Evolutionary conservation across 2,797 vertebrate species (phyloP).

Genomic region (Cuculus canorus): DNA sequence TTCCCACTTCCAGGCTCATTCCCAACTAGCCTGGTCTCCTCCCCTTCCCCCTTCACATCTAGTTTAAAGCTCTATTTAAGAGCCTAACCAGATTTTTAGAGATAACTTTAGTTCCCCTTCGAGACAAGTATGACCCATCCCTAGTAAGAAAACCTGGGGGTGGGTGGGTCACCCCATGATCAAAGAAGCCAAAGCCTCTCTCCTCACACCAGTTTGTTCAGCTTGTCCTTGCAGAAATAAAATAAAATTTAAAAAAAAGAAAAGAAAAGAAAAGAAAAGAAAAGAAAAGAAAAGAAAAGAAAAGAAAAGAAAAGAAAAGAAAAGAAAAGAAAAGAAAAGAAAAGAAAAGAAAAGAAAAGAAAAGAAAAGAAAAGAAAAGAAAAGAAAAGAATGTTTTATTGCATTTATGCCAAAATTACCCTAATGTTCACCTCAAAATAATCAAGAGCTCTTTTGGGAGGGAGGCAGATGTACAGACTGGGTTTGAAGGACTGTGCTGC

Average conservation of each 20-base stretch:
- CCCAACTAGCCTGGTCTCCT: too few relatives aligned
- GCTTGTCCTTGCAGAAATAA: neutral
- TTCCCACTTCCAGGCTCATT: too few relatives aligned
- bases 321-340: rapidly evolving
- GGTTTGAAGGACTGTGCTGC: neutral
- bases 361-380: rapidly evolving
- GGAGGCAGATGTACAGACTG: neutral
- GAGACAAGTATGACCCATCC: too few relatives aligned
- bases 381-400: neutral
- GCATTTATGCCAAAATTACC: neutral
- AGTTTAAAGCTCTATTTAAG: too few relatives aligned
- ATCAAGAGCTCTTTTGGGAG: neutral
- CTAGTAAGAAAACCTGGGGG: too few relatives aligned
- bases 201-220: too few relatives aligned
- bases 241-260: neutral
- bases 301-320: rapidly evolving
- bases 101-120: too few relatives aligned
- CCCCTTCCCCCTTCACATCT: too few relatives aligned
- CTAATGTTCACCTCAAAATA: neutral
- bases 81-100: too few relatives aligned
- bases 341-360: rapidly evolving
- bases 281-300: rapidly evolving
- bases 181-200: too few relatives aligned
- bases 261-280: rapidly evolving
- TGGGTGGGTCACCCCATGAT: too few relatives aligned